Conservation (phyloP, 2,797 vertebrate species). For the Pangasius macronema region DNA sequence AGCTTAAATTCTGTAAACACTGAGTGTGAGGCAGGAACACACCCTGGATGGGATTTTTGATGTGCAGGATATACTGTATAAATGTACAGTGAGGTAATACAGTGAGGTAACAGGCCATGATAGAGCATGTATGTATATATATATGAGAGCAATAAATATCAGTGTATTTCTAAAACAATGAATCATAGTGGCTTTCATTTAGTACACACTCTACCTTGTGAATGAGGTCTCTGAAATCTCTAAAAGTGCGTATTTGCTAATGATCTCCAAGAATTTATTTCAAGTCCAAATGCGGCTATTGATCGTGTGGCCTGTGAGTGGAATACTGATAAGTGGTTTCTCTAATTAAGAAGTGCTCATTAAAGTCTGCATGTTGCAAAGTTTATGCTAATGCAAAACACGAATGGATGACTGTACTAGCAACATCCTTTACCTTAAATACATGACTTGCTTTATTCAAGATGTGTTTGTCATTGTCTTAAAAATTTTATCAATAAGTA, state of each 20-base stretch:
- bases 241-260: constrained; percentile 9
- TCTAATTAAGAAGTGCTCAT: constrained; percentile 40
- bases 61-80: neutral
- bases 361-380: constrained; percentile 38
- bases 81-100: neutral
- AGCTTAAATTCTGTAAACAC: neutral
- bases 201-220: neutral
- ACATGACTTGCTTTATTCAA: neutral
- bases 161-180: neutral
- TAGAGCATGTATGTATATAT: neutral
- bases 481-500: neutral
- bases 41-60: neutral
- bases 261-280: constrained; percentile 32
- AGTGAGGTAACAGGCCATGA: neutral
- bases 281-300: constrained; percentile 26
- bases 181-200: neutral
- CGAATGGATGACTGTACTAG: neutral
- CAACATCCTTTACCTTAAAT: neutral
- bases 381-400: constrained; percentile 41
- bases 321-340: constrained; percentile 36
- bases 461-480: neutral
- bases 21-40: neutral
- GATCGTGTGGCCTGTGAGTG: constrained; percentile 37
- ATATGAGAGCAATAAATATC: neutral
- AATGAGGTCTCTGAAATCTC: constrained; percentile 9